phyloP scores from a whole-genome alignment of 2,113 vertebrate genomes.

The Perccottus glenii region DNA sequence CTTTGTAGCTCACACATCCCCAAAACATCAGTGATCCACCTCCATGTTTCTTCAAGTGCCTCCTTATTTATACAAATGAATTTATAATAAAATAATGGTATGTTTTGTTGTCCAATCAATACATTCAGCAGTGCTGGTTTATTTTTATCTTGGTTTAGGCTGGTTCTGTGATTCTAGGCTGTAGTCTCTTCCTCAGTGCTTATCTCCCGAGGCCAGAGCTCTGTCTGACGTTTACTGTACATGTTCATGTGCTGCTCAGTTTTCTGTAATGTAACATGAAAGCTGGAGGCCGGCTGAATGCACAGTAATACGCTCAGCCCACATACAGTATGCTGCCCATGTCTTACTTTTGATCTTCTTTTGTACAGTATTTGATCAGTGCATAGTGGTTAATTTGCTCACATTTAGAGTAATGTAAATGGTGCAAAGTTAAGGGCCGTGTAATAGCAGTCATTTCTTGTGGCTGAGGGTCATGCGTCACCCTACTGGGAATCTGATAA shows the following conservation, averaged over 20 bases:
- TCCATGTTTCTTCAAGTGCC: too few relatives aligned
- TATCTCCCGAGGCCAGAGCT: conserved; percentile 16
- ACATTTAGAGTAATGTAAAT: not conserved
- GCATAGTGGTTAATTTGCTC: not conserved
- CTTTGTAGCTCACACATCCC: too few relatives aligned
- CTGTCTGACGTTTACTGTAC: conserved; percentile 8
- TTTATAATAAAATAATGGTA: too few relatives aligned
- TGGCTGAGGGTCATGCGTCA: conserved; percentile 19
- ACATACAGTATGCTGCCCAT: not conserved
- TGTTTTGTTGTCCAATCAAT: too few relatives aligned
- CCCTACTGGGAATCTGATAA: conserved; percentile 22
- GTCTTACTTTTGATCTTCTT: not conserved
- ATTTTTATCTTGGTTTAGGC: conserved; percentile 9
- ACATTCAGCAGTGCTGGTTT: not conserved
- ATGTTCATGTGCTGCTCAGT: conserved; percentile 7
- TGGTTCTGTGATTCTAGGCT: not conserved
- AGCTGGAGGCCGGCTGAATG: conserved; percentile 24
- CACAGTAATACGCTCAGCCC: conserved; percentile 2
- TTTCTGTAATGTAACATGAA: conserved; percentile 37
- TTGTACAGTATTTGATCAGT: not conserved
- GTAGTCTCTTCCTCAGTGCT: not conserved
- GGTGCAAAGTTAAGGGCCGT: not conserved
- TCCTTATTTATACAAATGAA: too few relatives aligned
- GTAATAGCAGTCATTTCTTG: conserved; percentile 3
- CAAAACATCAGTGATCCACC: too few relatives aligned